Evolutionary conservation across 2,888 invertebrate genomes (phyloP).

Genomic region (Teleogryllus oceanicus): DNA sequence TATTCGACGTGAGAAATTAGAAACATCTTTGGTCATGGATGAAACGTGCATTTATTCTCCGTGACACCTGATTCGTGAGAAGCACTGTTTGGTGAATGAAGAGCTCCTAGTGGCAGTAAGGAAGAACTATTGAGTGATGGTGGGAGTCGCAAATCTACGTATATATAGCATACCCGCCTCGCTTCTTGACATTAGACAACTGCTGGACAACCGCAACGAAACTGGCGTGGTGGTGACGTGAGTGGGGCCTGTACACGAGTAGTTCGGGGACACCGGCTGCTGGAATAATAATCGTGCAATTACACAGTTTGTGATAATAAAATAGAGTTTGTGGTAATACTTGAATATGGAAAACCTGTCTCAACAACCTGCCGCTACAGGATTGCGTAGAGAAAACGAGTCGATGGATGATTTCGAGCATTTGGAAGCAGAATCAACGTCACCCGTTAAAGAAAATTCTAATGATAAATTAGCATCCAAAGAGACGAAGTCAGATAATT

Average conservation of each 20-base stretch:
- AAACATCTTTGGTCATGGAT: too few relatives aligned
- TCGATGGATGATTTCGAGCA: conserved; percentile 73
- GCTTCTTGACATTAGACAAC: conserved; percentile 9
- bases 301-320: neutral
- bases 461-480: neutral
- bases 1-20: too few relatives aligned
- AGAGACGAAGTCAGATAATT: neutral
- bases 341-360: conserved; percentile 26
- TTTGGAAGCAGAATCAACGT: conserved; percentile 58
- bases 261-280: neutral
- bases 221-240: conserved; percentile 18
- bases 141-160: conserved; percentile 18
- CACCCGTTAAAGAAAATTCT: conserved; percentile 44
- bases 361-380: conserved; percentile 28
- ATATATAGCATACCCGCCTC: neutral
- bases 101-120: neutral
- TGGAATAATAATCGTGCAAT: neutral
- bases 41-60: too few relatives aligned
- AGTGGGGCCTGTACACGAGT: neutral
- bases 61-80: too few relatives aligned
- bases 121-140: neutral
- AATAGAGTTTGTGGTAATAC: conserved; percentile 4
- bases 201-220: conserved; percentile 11
- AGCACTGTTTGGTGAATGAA: neutral
- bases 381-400: conserved; percentile 59